phyloP scores from a whole-genome alignment of 2,113 vertebrate species.

The Collichthys lucidus region DNA sequence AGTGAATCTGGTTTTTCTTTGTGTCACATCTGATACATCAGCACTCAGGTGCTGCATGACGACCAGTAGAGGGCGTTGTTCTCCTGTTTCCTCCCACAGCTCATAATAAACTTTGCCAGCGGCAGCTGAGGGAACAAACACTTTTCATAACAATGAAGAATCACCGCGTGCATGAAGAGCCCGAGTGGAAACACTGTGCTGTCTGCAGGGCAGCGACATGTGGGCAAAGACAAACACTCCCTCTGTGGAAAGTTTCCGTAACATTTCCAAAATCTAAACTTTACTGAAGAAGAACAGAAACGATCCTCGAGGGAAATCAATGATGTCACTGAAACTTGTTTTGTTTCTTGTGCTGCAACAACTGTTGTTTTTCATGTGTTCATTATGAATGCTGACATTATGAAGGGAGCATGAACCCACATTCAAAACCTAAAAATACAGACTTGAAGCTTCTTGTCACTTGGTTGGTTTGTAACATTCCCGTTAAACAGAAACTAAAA shows the following conservation, averaged over 20 bases:
- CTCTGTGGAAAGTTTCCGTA: not conserved
- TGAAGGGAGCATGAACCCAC: too few species aligned
- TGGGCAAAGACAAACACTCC: not conserved
- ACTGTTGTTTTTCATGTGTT: not conserved
- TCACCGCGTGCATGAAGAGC: not conserved
- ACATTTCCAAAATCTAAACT: not conserved
- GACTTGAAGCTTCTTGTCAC: too few species aligned
- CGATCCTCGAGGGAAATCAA: not conserved
- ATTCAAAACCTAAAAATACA: too few species aligned
- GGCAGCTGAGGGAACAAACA: not conserved
- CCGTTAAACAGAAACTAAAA: too few species aligned
- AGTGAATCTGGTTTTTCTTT: not conserved
- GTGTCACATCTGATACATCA: not conserved
- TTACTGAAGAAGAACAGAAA: constrained; percentile 17
- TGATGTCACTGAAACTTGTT: not conserved
- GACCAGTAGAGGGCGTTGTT: too few species aligned
- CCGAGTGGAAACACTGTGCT: constrained; percentile 32
- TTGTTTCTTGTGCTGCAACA: not conserved
- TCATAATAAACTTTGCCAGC: too few species aligned
- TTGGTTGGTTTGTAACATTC: too few species aligned
- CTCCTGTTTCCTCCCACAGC: too few species aligned
- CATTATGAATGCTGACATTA: not conserved
- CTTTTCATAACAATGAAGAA: not conserved
- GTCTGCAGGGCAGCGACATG: constrained; percentile 1
- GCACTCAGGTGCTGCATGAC: not conserved